Evolutionary conservation across 2,888 invertebrate species (phyloP), one percentile per base, ranked within the genome.

Genomic region (Dendrolimus houi): DNA sequence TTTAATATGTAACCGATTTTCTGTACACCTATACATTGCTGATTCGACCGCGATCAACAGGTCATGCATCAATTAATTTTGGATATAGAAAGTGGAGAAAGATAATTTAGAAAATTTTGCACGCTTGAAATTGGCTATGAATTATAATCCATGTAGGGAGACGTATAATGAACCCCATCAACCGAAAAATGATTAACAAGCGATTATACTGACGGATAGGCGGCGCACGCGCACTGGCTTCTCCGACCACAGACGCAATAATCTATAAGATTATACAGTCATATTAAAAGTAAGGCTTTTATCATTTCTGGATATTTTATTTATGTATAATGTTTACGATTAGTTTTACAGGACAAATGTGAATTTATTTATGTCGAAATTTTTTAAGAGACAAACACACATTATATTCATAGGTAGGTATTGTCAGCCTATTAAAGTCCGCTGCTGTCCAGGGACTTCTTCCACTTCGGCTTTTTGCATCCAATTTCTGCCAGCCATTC

Each of bases 161-260:
- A 72, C 69, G 77, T 75, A 85, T 86, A 87, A 83, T 86, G 85
- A 82, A 83, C 81, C 79, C 81, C 82, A 82, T 88, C 88, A 84
- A 87, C 88, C 87, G 88, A 89, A 88, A 87, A 90, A 90, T 90
- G 87, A 89, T 90, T 88, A 90, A 88, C 87, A 85, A 85, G 77
- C 88, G 85, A 88, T 89, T 89, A 89, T 72, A 78, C 81, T 88
- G 89, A 87, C 85, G 87, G 82, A 87, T 86, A 87, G 86, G 81
- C 75, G 80, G 79, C 84, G 79, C 77, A 73, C 75, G 79, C 78
- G 78, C 85, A 78, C 77, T 78, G 89, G 88, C 89, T 89, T 89
- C 87, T 71, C 81, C 72, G 58, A 54, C 73, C 77, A 81, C 64
- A 87, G 88, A 82, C 57, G 52, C 67, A 60, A 8, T 1, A 69